Percentiles rank a stretch among this genome's conserved stretches.
Conservation (phyloP, 2,888 invertebrate species). For the Gonocerus acuteangulatus region DNA sequence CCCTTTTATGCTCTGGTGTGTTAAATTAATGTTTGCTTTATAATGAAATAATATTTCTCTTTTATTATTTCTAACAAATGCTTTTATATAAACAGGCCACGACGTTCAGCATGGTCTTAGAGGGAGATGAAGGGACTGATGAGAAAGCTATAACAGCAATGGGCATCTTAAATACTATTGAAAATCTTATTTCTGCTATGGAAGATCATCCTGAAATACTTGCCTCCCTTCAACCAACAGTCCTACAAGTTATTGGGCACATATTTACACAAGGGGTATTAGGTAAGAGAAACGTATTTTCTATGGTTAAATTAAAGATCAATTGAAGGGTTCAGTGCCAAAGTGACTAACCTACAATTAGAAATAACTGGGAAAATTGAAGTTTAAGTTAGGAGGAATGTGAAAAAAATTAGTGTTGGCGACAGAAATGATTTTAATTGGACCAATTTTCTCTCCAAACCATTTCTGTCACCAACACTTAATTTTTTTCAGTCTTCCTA, state of each 20-base stretch:
- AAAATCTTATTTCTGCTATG: slow-evolving; percentile 89
- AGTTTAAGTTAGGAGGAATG: too few species aligned
- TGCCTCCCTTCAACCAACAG: slow-evolving; percentile 80
- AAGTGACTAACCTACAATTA: too few species aligned
- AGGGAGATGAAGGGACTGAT: slow-evolving; percentile 79
- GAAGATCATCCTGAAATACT: slow-evolving; percentile 78
- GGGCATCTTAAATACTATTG: slow-evolving; percentile 92
- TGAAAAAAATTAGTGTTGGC: too few species aligned
- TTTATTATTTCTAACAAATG: too few species aligned
- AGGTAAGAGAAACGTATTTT: slow-evolving; percentile 49
- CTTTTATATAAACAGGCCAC: slow-evolving; percentile 57
- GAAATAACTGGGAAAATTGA: too few species aligned
- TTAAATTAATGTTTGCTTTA: too few species aligned
- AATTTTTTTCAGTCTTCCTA: neutral
- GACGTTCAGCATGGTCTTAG: slow-evolving; percentile 65
- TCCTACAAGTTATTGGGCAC: slow-evolving; percentile 80
- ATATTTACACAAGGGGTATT: slow-evolving; percentile 74
- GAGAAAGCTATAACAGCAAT: slow-evolving; percentile 96
- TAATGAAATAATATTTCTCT: too few species aligned
- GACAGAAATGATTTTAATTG: too few species aligned
- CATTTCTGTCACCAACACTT: too few species aligned
- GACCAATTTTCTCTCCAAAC: too few species aligned
- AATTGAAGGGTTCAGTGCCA: too few species aligned
- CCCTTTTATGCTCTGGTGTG: too few species aligned
- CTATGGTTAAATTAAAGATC: neutral